Base-by-base conservation (phyloP, 1,140 invertebrate genomes). In the Hypsibius dujardini region DNA sequence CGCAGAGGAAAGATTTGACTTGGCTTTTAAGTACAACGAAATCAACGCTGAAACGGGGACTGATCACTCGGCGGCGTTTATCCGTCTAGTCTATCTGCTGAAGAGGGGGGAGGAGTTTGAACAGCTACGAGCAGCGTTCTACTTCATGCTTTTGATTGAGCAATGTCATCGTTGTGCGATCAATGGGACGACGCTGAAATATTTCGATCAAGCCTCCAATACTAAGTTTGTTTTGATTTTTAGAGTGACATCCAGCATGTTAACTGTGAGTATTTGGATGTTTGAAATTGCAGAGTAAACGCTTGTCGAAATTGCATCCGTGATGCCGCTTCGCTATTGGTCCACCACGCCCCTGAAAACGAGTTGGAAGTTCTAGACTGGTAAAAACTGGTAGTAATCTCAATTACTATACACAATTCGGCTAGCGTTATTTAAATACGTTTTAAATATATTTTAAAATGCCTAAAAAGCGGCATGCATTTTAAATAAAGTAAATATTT, bases 11-110 rank as follows among this genome's bases (percentile, higher is more conserved):
- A 7, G 50, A 7, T 56, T 12, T n/a, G 50, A 56, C n/a, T 56
- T 56, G 50, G 50, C 50, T n/a, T 56, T 56, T n/a, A 56, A 56
- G 50, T 56, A 56, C 50, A 56, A 56, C 50, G 50, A 56, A n/a
- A 56, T 56, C 50, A n/a, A 12, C n/a, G 50, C 50, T 7, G 50
- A 56, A n/a, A n/a, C 50, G 7, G n/a, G n/a, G 7, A n/a, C 7
- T n/a, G n/a, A 56, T n/a, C 50, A 56, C 50, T 7, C 7, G 50
- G 50, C 50, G 50, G 7, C 50, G 7, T 56, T 56, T 56, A 7
- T 7, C n/a, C 50, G 50, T n/a, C 50, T 56, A 12, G 7, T 56
- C 50, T 56, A 12, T n/a, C 50, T 56, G n/a, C 7, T 56, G 50
- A 56, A 56, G 50, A 56, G 7, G n/a, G 50, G n/a, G n/a, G 50